phyloP scores from a whole-genome alignment of 1,140 invertebrate species.

The Psilanteris sp. region DNA sequence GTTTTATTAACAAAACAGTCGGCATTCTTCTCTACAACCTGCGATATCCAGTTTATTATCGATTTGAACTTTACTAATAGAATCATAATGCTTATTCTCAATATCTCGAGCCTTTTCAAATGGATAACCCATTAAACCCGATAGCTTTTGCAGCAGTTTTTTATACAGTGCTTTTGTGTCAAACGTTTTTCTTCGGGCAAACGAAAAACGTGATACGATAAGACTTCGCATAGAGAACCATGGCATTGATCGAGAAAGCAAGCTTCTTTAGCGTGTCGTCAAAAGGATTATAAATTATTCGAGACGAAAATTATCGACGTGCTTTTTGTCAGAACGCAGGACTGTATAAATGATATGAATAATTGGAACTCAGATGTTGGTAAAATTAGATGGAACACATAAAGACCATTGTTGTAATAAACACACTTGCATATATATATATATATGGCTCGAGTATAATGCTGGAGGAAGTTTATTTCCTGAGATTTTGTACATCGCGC shows the following conservation, averaged over 20 bases:
- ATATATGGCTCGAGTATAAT: no score
- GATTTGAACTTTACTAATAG: conserved; percentile 31
- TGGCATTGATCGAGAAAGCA: neutral
- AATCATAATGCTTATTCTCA: conserved; percentile 14
- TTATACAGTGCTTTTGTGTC: conserved; percentile 14
- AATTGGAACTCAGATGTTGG: no score
- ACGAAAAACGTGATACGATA: conserved; percentile 3
- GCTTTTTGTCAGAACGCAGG: neutral
- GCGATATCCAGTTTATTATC: conserved; percentile 42
- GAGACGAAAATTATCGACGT: neutral
- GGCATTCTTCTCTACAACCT: no score
- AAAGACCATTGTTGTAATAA: no score
- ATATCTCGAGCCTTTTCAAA: conserved; percentile 11
- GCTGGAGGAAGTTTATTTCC: no score
- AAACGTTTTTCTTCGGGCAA: conserved; percentile 1
- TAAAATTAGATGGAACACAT: no score
- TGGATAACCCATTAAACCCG: conserved; percentile 15
- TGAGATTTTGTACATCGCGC: no score
- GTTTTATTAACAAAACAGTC: neutral
- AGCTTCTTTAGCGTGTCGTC: conserved; percentile 1
- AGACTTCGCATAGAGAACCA: neutral
- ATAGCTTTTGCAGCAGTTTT: neutral
- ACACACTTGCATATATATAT: no score
- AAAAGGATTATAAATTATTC: conserved; percentile 11
- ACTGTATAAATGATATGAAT: no score